A percentile compares a stretch with the other conserved stretches of the same genome.
Evolutionary conservation across 2,113 vertebrate species (phyloP).

Genomic region (Neolamprologus hecqui): DNA sequence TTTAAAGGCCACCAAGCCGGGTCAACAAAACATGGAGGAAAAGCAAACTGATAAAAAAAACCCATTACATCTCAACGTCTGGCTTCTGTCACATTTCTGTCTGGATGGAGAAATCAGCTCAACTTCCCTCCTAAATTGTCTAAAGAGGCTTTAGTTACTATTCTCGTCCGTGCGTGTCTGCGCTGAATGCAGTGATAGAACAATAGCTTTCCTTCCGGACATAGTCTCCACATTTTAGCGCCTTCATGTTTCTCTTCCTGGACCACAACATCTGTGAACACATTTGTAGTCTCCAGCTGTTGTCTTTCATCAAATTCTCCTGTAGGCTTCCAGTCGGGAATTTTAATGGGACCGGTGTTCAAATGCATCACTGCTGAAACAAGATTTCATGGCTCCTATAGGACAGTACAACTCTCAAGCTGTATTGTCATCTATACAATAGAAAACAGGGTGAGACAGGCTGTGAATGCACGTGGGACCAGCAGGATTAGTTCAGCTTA

Average conservation of each 20-base stretch:
- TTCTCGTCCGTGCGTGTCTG: constrained; percentile 8
- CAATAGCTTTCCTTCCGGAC: constrained; percentile 62
- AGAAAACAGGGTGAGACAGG: not conserved
- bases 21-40: constrained; percentile 21
- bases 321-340: not conserved
- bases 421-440: not conserved
- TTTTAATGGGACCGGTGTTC: not conserved
- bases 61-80: constrained; percentile 2
- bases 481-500: not conserved
- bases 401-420: not conserved
- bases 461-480: not conserved
- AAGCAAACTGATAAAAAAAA: not conserved
- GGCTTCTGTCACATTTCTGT: constrained; percentile 36
- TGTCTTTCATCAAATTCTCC: not conserved
- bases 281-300: constrained; percentile 42
- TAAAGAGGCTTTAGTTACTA: constrained; percentile 1
- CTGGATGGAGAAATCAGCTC: not conserved
- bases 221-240: not conserved
- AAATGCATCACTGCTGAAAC: not conserved
- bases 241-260: constrained; percentile 39
- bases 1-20: not conserved
- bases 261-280: constrained; percentile 32
- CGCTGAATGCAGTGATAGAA: constrained; percentile 15
- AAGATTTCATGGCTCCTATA: not conserved
- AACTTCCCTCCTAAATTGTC: constrained; percentile 15